phyloP scores from a whole-genome alignment of 2,797 vertebrate genomes.

The Pangasius macronema region DNA sequence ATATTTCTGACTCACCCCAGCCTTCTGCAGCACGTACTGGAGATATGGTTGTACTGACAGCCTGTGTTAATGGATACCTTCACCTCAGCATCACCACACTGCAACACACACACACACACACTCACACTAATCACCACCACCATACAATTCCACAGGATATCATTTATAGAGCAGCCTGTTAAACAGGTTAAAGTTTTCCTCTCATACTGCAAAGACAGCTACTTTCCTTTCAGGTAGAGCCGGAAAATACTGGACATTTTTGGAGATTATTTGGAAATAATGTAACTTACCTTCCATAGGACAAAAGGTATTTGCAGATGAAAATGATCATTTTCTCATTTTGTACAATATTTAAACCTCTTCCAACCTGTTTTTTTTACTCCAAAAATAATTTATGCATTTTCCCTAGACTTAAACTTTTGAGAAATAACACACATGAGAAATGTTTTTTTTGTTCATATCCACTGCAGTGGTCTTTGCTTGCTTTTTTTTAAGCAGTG shows the following conservation, averaged over 20 bases:
- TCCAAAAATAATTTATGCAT: not conserved
- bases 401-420: not conserved
- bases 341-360: not conserved
- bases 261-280: not conserved
- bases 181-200: not conserved
- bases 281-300: not conserved
- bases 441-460: not conserved
- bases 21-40: slow-evolving; percentile 82
- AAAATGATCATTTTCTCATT: not conserved
- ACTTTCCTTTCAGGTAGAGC: not conserved
- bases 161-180: not conserved
- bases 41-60: slow-evolving; percentile 85
- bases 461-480: not conserved
- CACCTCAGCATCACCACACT: slow-evolving; percentile 84
- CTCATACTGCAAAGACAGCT: not conserved
- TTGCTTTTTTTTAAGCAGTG: not conserved
- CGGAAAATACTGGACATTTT: too few relatives aligned
- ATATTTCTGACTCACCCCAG: slow-evolving; percentile 78
- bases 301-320: not conserved
- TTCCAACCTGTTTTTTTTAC: not conserved
- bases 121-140: slow-evolving; percentile 45
- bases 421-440: not conserved
- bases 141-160: not conserved
- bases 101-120: slow-evolving; percentile 55
- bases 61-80: slow-evolving; percentile 86